Conservation (phyloP, 2,113 vertebrate genomes). For the Coryphaenoides rupestris region DNA sequence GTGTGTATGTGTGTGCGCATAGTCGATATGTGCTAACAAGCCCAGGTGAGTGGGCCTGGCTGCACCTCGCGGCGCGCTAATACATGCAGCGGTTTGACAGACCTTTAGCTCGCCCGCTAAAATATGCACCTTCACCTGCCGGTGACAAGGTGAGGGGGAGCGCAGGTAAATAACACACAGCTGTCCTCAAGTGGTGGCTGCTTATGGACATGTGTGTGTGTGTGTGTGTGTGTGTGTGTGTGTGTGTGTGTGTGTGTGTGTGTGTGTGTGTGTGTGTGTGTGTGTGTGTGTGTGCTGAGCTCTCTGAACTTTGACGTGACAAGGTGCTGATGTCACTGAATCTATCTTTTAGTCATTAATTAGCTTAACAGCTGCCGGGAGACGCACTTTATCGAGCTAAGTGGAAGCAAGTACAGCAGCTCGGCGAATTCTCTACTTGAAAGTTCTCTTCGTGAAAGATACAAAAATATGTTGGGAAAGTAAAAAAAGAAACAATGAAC, state of each 20-base stretch:
- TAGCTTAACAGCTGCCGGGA: slow-evolving; percentile 49
- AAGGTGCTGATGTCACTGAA: slow-evolving; percentile 60
- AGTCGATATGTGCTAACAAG: slow-evolving; percentile 68
- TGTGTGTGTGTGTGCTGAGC: slow-evolving; percentile 17
- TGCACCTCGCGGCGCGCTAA: slow-evolving; percentile 83
- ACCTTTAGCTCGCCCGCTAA: slow-evolving; percentile 79
- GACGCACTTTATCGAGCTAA: slow-evolving; percentile 16
- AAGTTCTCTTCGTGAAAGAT: slow-evolving; percentile 4
- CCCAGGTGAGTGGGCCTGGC: slow-evolving; percentile 68
- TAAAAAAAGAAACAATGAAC: slow-evolving; percentile 2
- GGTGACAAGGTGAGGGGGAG: slow-evolving; percentile 81
- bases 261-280: slow-evolving; percentile 18
- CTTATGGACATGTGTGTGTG: slow-evolving; percentile 6
- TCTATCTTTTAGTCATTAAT: slow-evolving; percentile 41
- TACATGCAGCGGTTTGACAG: slow-evolving; percentile 86
- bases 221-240: slow-evolving; percentile 25
- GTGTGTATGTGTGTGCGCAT: slow-evolving; percentile 23
- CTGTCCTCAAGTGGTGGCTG: slow-evolving; percentile 35
- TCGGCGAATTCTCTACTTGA: neutral
- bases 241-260: slow-evolving; percentile 12
- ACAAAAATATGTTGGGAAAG: neutral
- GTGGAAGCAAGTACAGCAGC: slow-evolving; percentile 17
- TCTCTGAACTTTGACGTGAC: slow-evolving; percentile 58
- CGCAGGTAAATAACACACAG: slow-evolving; percentile 63
- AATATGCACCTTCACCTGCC: slow-evolving; percentile 84